Evolutionary conservation across 2,888 invertebrate genomes (phyloP), one percentile per base, ranked within the genome.

Genomic region (Nowickia ferox): DNA sequence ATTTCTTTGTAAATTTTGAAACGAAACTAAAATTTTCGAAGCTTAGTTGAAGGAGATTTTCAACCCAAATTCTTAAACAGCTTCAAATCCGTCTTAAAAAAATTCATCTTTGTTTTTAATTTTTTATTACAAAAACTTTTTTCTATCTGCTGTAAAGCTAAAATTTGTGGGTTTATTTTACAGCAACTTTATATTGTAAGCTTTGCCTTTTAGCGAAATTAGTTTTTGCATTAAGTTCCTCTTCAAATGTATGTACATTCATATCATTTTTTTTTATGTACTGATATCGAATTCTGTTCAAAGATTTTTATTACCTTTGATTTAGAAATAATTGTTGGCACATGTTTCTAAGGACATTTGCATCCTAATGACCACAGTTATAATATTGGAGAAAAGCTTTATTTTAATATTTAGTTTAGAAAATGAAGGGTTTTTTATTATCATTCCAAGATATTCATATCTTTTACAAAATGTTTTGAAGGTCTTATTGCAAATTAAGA

Each of bases 401-500:
- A 3, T 11, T 19, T 19, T 6, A 6, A 30, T 30, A 19, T 17
- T 22, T 22, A 55, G 46, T 48, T 15, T 48, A 48, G 6, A 48
- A 15, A 48, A 48, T 15, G 11, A 9, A 57, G 8, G 15, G 13
- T 9, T 15, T 38, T 22, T 2, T 38, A 13, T 11, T 15, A 15
- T 57, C 15, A 2, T 30, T 55, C 2, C 57, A 30, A 59, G 38
- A 9, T 38, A 30, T 57, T 57, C 15, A 30, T 30, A 30, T 57
- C 30, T 22, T 1, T 30, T 15, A 22, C 4, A 55, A 19, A 11
- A 57, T 57, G 15, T 9, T n/a, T 38, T 59, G 38, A 59, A 38
- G 10, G 59, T 3, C 40, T 61, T 11, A 61, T 42, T 61, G 61
- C n/a, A 42, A 61, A 61, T 61, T 61, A 42, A 40, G 42, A 61